Conservation (phyloP, 2,113 vertebrate species). For the Zapus hudsonius region DNA sequence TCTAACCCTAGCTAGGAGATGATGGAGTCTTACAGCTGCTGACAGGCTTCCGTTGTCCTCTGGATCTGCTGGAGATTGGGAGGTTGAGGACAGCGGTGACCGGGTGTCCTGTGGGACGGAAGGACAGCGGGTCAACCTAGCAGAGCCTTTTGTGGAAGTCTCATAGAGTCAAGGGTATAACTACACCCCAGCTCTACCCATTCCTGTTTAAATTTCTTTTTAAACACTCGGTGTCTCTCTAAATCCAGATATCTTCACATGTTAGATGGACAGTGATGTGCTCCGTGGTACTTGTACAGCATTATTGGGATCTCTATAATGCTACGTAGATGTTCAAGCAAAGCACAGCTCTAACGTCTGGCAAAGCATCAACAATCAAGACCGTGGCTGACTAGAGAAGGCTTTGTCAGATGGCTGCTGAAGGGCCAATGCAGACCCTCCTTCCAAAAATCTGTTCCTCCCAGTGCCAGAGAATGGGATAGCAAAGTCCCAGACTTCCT, state of each 20-base stretch:
- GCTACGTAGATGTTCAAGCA: slow-evolving; percentile 21
- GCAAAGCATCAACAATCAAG: slow-evolving; percentile 48
- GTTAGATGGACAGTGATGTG: neutral
- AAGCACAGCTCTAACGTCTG: slow-evolving; percentile 58
- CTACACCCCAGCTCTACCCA: neutral
- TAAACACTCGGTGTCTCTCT: neutral
- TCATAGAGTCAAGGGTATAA: neutral
- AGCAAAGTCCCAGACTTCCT: neutral
- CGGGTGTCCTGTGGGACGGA: neutral
- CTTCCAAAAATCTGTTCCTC: slow-evolving; percentile 26
- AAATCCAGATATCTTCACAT: neutral
- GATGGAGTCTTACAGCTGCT: neutral
- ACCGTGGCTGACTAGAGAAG: slow-evolving; percentile 48
- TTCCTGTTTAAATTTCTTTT: neutral
- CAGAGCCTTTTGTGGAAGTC: neutral
- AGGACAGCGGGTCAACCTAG: neutral
- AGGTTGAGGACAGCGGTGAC: neutral
- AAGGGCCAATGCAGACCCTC: neutral
- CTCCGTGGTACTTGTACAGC: neutral
- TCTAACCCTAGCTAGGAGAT: neutral
- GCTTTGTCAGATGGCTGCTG: neutral
- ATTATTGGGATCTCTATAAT: neutral
- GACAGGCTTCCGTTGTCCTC: neutral
- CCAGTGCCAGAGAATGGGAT: neutral
- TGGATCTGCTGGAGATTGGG: neutral